Evolutionary conservation across 2,888 invertebrate species (phyloP).

Genomic region (Polymixis flavicincta): DNA sequence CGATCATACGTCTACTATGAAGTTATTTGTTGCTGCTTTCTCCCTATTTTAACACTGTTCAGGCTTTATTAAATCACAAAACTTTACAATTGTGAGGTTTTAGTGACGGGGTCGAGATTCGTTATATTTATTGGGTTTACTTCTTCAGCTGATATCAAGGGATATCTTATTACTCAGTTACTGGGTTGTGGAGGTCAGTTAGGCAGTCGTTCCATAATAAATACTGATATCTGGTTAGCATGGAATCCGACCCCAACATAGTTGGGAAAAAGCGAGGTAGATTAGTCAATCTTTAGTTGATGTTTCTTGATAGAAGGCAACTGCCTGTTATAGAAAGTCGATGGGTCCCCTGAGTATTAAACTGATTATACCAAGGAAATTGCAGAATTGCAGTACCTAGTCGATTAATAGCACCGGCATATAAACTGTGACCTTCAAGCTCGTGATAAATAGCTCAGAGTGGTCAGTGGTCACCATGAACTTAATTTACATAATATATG

Average conservation of each 20-base stretch:
- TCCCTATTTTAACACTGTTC: constrained; percentile 1
- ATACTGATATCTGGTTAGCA: too few relatives aligned
- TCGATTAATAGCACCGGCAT: constrained; percentile 1
- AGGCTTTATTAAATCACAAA: constrained; percentile 43
- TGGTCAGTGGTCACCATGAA: constrained; percentile 53
- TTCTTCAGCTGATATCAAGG: background rate
- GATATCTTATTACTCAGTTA: too few relatives aligned
- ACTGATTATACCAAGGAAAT: background rate
- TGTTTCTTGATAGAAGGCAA: background rate
- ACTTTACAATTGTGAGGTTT: constrained; percentile 8
- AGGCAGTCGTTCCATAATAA: too few relatives aligned
- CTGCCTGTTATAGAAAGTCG: background rate
- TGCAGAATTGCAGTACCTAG: constrained; percentile 19
- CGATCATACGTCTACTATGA: constrained; percentile 67
- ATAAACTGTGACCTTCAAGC: constrained; percentile 26
- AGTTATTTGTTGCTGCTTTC: constrained; percentile 44
- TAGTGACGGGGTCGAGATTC: background rate
- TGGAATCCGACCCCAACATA: too few relatives aligned
- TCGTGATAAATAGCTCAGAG: constrained; percentile 32
- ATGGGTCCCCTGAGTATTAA: background rate
- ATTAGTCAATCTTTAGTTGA: background rate
- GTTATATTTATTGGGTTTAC: background rate
- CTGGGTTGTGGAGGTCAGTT: too few relatives aligned
- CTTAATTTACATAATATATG: constrained; percentile 46
- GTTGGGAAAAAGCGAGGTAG: too few relatives aligned